These are phyloP conservation scores for Balaenoptera acutorostrata DNA, from an alignment of 2,113 vertebrate genomes.

Conservation along the genomic window DNA sequence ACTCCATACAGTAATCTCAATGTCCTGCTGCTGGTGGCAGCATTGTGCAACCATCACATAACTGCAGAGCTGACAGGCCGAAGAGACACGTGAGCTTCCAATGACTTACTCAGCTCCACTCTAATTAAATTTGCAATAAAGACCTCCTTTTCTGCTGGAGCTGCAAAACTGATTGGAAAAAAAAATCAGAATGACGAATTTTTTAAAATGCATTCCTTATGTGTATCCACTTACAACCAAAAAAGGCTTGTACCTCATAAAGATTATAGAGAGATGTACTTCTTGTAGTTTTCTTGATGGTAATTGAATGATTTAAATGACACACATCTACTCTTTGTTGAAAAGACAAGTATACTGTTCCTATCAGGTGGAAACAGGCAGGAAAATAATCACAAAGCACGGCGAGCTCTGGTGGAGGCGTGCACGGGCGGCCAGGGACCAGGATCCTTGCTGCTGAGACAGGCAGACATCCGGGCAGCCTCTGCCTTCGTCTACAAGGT, in stretches of 20 bases:
- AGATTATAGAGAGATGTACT: accelerated
- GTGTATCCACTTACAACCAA: background rate
- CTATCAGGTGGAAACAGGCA: background rate
- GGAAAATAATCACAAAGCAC: too few species aligned
- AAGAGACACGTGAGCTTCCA: background rate
- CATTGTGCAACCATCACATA: background rate
- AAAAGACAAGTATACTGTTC: background rate
- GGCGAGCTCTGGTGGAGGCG: background rate
- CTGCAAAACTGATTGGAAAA: background rate
- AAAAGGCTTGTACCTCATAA: background rate
- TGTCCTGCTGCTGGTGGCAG: background rate
- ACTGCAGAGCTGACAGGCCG: background rate
- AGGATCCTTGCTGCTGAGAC: background rate
- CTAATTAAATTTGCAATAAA: background rate
- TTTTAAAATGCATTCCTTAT: background rate
- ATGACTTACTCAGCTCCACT: background rate
- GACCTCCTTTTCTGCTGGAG: background rate
- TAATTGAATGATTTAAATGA: background rate
- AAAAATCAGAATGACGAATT: background rate
- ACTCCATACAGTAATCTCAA: background rate
- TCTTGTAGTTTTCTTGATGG: background rate
- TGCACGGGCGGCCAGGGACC: accelerated
- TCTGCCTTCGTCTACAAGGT: background rate
- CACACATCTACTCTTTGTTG: background rate
- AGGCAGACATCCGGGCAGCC: background rate